A percentile compares a stretch with the other conserved stretches of the same genome.
phyloP scores from a whole-genome alignment of 1,140 invertebrate genomes.

The honey bee (Apis mellifera) region Amel_HAv3.1 CM009943.2:2432001-2432500 shows the following conservation, averaged over 20 bases:
- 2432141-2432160: slow-evolving; percentile 84
- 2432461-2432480: slow-evolving; percentile 19
- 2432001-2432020: slow-evolving; percentile 95
- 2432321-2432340: slow-evolving; percentile 1
- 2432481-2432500: slow-evolving; percentile 43
- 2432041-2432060: slow-evolving; percentile 91
- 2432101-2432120: slow-evolving; percentile 34
- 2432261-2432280: slow-evolving; percentile 86
- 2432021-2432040: slow-evolving; percentile 92
- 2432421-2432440: neutral
- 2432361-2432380: slow-evolving; percentile 1
- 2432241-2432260: slow-evolving; percentile 91
- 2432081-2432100: slow-evolving; percentile 56
- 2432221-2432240: slow-evolving; percentile 84
- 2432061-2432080: slow-evolving; percentile 84
- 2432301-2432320: slow-evolving; percentile 74
- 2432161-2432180: slow-evolving; percentile 97
- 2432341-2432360: too few relatives aligned
- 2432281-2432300: slow-evolving; percentile 71
- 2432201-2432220: slow-evolving; percentile 91
- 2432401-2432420: neutral
- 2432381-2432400: neutral
- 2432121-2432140: slow-evolving; percentile 58
- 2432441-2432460: slow-evolving; percentile 1
- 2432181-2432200: slow-evolving; percentile 94